Conservation (phyloP, 2,113 vertebrate species). For the Alethe diademata region DNA sequence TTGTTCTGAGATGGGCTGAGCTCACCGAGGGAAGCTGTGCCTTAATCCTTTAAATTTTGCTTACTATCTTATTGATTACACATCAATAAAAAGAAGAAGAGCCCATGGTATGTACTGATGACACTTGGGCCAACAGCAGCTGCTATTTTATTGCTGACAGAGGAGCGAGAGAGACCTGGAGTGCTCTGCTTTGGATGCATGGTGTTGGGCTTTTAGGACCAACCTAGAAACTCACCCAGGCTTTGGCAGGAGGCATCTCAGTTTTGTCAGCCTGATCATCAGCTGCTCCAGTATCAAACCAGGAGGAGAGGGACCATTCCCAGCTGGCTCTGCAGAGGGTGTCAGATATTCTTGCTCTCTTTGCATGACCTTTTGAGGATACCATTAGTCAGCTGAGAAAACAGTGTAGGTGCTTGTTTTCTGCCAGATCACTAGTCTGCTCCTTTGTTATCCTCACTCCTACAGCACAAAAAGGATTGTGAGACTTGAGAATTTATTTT, state of each 20-base stretch:
- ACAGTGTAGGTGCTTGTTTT: background rate
- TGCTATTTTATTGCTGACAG: background rate
- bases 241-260: background rate
- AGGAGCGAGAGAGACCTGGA: background rate
- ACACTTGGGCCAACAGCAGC: background rate
- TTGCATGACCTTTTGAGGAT: background rate
- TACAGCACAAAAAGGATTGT: background rate
- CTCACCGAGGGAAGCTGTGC: background rate
- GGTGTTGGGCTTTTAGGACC: background rate
- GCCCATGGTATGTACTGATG: background rate
- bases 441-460: background rate
- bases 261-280: background rate
- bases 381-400: background rate
- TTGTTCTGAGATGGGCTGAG: background rate
- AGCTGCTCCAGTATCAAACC: background rate
- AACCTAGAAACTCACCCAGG: background rate
- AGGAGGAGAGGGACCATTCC: background rate
- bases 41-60: background rate
- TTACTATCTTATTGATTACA: background rate
- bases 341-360: background rate
- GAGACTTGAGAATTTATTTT: constrained; percentile 2
- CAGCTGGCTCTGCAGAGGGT: background rate
- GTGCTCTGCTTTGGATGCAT: background rate
- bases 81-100: background rate
- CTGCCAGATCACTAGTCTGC: background rate